These are phyloP conservation scores for Lithobius niger DNA, from an alignment of 1,140 invertebrate genomes.

Conservation along the genomic window DNA sequence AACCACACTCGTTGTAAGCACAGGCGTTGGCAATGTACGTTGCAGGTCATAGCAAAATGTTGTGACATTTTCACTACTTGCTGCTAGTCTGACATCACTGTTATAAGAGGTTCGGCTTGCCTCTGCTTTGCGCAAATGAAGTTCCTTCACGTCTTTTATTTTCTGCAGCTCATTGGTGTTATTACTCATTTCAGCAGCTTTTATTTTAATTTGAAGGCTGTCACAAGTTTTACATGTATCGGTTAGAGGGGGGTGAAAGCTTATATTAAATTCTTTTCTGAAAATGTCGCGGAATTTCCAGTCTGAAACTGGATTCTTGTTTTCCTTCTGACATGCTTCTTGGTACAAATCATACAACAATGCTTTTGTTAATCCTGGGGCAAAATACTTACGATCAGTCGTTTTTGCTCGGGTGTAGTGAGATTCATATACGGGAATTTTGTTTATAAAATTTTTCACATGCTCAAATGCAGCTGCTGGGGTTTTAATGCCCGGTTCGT, in stretches of 20 bases:
- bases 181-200: neutral
- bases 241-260: neutral
- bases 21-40: neutral
- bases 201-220: neutral
- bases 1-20: neutral
- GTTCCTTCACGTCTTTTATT: no score
- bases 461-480: neutral
- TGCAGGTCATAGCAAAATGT: neutral
- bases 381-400: neutral
- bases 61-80: neutral
- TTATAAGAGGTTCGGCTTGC: neutral
- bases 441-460: neutral
- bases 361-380: neutral
- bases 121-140: neutral
- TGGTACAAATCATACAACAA: no score
- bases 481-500: neutral
- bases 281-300: neutral
- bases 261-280: neutral
- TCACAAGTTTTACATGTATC: neutral
- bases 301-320: no score
- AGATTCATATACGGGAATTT: neutral
- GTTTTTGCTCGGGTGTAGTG: neutral
- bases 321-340: no score
- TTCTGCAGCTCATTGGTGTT: neutral
- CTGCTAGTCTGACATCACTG: neutral